Conservation (phyloP, 2,888 invertebrate genomes). For the Yponomeuta sedellus region DNA sequence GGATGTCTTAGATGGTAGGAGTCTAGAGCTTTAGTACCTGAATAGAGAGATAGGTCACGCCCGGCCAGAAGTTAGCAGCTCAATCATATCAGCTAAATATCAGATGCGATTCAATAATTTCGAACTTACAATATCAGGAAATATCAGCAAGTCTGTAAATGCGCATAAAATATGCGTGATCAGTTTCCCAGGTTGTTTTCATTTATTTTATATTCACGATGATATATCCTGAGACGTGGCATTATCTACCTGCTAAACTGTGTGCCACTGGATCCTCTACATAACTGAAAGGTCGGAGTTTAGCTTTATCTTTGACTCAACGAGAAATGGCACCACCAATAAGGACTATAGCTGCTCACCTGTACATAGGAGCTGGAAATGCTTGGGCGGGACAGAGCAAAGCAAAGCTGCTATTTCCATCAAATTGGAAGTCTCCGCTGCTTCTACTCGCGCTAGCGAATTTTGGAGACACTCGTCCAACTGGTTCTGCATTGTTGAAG, state of each 20-base stretch:
- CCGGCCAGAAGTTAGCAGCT: slow-evolving; percentile 61
- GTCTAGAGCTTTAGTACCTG: slow-evolving; percentile 41
- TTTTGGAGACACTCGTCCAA: slow-evolving; percentile 65
- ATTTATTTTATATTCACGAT: slow-evolving; percentile 56
- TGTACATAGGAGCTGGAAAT: slow-evolving; percentile 68
- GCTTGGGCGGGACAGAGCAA: slow-evolving; percentile 86
- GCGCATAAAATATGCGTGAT: slow-evolving; percentile 40
- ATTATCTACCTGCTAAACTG: slow-evolving; percentile 28
- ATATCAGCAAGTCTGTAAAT: slow-evolving; percentile 26
- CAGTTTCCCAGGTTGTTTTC: slow-evolving; percentile 35
- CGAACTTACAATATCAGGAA: slow-evolving; percentile 52
- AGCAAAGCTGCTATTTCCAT: slow-evolving; percentile 61
- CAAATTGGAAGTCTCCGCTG: slow-evolving; percentile 79
- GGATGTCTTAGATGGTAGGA: neutral
- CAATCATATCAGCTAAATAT: slow-evolving; percentile 29
- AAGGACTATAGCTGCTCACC: slow-evolving; percentile 49
- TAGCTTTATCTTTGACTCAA: no score
- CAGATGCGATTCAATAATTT: slow-evolving; percentile 33
- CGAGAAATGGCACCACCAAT: no score
- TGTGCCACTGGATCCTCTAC: slow-evolving; percentile 83
- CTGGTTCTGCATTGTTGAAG: slow-evolving; percentile 53
- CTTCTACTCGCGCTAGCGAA: slow-evolving; percentile 63
- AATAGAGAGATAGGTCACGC: slow-evolving; percentile 64
- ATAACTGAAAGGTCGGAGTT: slow-evolving; percentile 62
- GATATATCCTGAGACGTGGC: slow-evolving; percentile 30